Base-by-base conservation (phyloP, 2,113 vertebrate species). In the Coreoperca whiteheadi region DNA sequence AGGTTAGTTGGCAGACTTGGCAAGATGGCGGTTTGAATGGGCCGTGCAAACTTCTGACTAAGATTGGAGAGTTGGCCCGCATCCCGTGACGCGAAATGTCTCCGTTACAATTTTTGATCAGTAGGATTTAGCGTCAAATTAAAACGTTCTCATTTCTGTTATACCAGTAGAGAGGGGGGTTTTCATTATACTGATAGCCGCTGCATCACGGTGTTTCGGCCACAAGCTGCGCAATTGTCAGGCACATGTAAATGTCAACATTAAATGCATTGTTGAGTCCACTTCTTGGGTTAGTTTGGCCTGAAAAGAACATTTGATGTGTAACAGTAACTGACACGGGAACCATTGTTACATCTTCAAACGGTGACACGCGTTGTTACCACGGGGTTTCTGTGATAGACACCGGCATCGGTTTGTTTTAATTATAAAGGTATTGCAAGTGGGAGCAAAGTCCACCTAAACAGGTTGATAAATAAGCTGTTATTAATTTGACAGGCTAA, bases 21-120 rank as follows among this genome's bases (percentile, higher is more conserved):
- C 54, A 88, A 91, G 77, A 92, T 91, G 91, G 87, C 85, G 81
- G 81, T 32, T 15, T 2, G 4, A 30, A 6, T 56, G 3, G 43
- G 32, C 4, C 0, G 2, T 3, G 51, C 6, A 41, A 50, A 75
- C 7, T 37, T 25, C 30, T 12, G 7, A n/a, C n/a, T n/a, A 8
- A 54, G 1, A 56, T 3, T 0, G 8, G 43, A 10, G 23, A 41
- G 5, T 16, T 39, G 16, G 2, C 20, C 1, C 34, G 0, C 2
- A 25, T 15, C 48, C 15, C 8, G 10, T 9, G 14, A 7, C 1
- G 4, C 30, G 1, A 63, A 12, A 14, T 12, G 28, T 64, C 5
- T 37, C 1, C 25, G 6, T 37, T 15, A 8, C 10, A 60, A 2
- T 15, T 28, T 7, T 30, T 30, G 3, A 21, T 32, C 18, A 14